Evolutionary conservation across 37 sponge, comb jelly and placozoan genomes (phyloP).

Genomic region (Diacarnus erythraeanus): DNA sequence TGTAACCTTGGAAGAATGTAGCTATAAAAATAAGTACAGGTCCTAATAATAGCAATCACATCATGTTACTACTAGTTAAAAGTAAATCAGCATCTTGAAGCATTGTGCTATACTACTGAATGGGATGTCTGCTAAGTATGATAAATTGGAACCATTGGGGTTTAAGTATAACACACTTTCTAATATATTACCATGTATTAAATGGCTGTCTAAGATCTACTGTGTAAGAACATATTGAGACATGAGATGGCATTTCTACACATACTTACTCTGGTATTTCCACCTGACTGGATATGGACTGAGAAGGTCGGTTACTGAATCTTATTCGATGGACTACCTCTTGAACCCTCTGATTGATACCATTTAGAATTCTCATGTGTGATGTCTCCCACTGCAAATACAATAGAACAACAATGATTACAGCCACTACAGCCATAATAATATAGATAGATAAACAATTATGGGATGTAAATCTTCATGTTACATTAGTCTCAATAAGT

Average conservation of each 20-base stretch:
- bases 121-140: neutral
- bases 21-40: neutral
- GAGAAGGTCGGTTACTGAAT: neutral
- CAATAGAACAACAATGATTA: too few species aligned
- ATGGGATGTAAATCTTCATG: too few species aligned
- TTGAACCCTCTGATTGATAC: slow-evolving; percentile 13
- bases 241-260: too few species aligned
- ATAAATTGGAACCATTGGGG: neutral
- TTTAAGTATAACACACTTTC: neutral
- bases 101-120: too few species aligned
- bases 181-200: too few species aligned
- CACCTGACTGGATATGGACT: neutral
- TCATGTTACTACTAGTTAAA: neutral
- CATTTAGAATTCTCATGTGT: neutral
- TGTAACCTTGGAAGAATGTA: slow-evolving; percentile 1
- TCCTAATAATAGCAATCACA: neutral
- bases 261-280: slow-evolving; percentile 18
- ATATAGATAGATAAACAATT: too few species aligned
- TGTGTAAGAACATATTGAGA: too few species aligned
- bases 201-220: too few species aligned
- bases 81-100: too few species aligned
- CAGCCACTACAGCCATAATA: too few species aligned
- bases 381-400: slow-evolving; percentile 11
- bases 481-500: too few species aligned
- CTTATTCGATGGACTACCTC: neutral